phyloP scores from a whole-genome alignment of 2,797 vertebrate species.

The Numenius phaeopus region DNA sequence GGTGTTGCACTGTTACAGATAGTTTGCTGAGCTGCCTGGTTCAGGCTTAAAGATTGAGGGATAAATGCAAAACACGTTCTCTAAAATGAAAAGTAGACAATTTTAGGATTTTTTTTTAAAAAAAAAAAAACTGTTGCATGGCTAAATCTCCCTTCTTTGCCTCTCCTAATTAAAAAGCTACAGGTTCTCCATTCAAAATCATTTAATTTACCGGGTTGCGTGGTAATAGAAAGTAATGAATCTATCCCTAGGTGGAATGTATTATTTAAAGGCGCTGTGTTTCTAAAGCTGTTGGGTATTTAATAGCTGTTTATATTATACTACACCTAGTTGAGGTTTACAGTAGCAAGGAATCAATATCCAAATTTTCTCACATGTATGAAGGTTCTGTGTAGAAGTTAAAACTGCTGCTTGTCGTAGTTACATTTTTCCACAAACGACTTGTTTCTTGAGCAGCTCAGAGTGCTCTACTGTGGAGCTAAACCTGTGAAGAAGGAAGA shows the following conservation, averaged over 20 bases:
- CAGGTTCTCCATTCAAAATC: not conserved
- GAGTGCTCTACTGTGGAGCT: not conserved
- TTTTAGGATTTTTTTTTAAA: not conserved
- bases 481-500: not conserved
- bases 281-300: conserved; percentile 15
- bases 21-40: not conserved
- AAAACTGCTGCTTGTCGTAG: not conserved
- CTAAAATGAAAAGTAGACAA: not conserved
- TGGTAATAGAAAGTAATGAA: not conserved
- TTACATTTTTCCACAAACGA: not conserved
- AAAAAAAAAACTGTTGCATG: not conserved
- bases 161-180: not conserved
- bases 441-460: not conserved
- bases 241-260: not conserved
- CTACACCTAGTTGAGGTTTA: not conserved
- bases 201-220: not conserved
- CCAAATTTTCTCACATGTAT: not conserved
- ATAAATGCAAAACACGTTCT: not conserved
- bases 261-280: not conserved
- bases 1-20: not conserved
- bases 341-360: not conserved
- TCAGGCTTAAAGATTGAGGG: not conserved
- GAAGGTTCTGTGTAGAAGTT: not conserved
- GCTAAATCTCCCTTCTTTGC: not conserved
- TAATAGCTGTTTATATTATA: conserved; percentile 4